phyloP scores from a whole-genome alignment of 2,797 vertebrate species.

The Propithecus deckenii region DNA sequence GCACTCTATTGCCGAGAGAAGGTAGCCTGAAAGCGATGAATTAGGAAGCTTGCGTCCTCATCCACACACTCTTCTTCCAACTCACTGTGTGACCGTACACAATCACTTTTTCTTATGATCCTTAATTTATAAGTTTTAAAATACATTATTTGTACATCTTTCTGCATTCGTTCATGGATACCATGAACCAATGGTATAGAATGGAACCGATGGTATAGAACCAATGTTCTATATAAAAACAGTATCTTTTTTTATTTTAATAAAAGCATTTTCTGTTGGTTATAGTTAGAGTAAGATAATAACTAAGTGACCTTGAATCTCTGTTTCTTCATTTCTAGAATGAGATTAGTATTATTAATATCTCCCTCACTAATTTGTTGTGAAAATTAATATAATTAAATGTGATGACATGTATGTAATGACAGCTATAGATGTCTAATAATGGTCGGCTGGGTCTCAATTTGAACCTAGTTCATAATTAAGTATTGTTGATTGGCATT shows the following conservation, averaged over 20 bases:
- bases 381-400: conserved; percentile 62
- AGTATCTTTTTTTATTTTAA: not conserved
- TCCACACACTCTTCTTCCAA: not conserved
- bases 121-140: not conserved
- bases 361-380: not conserved
- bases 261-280: not conserved
- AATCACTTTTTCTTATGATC: not conserved
- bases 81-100: not conserved
- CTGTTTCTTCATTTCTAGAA: conserved; percentile 6
- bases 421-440: not conserved
- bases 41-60: not conserved
- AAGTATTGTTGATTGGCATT: not conserved
- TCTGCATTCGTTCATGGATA: not conserved
- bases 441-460: not conserved
- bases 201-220: too few species aligned
- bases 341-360: not conserved
- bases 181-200: too few species aligned
- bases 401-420: conserved; percentile 52
- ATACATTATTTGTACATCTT: not conserved
- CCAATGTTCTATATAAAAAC: not conserved
- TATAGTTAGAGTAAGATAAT: not conserved
- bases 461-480: conserved; percentile 36
- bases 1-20: not conserved
- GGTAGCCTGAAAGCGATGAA: not conserved
- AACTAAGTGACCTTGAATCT: conserved; percentile 51